Base-by-base conservation (phyloP, 2,888 invertebrate genomes). In the Drosophila borborema region DNA sequence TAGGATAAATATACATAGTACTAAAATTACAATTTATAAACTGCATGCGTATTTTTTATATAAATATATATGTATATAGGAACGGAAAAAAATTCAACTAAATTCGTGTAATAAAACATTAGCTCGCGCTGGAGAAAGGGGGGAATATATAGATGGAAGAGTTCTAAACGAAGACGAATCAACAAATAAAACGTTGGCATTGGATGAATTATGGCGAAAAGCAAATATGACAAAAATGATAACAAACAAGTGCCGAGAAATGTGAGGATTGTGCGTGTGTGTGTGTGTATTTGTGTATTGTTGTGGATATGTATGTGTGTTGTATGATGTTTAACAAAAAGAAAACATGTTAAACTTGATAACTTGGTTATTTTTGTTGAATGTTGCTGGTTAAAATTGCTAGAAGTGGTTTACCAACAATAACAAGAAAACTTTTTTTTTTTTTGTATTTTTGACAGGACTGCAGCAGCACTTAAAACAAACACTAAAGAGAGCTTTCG, bases 1-100 rank as follows among this genome's bases (percentile, higher is more conserved):
- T 51, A 51, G 64, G 65, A 72, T 85, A 72, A 85, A 83, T 84
- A 84, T 86, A 82, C 87, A 80, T 78, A 80, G 72, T 84, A 91
- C 82, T 86, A 88, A 84, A 85, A 91, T 72, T 86, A 91, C 77
- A 89, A 90, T 76, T 89, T 87, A 74, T 78, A 76, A 84, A 86
- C 86, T 90, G 91, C 91, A 91, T 91, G 92, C 91, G 91, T 91
- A 86, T 89, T 89, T 88, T 77, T 74, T 68, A 56, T 46, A 41
- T 74, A 45, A 40, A 40, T 40, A 64, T 53, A 59, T 62, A 55
- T 67, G 69, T 71, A 55, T 69, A 59, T 71, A 60, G 48, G 38
- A 62, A 59, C 31, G 28, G 6, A 68, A 62, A 72, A 65, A 62
- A 72, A 74, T 65, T 65, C 69, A 79, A 80, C 62, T 64, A 75